Evolutionary conservation across 2,797 vertebrate species (phyloP), one percentile per base, ranked within the genome.

Genomic region (Passerculus sandwichensis): DNA sequence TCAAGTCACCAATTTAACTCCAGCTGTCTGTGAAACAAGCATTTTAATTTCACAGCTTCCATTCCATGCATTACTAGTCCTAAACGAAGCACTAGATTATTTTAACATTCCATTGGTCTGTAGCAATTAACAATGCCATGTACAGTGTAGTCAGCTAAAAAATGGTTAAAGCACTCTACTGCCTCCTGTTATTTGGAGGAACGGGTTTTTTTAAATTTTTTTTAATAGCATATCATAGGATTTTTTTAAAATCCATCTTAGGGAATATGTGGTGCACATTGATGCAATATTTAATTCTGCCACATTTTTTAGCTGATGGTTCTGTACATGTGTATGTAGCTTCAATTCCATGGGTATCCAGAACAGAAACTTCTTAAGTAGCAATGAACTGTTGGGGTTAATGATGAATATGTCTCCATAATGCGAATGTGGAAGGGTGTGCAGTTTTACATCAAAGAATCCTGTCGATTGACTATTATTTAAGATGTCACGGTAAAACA

Each of bases 81-180:
- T 97, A 97, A 97, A 94, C 2, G 7, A 97, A 98, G 96, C 95
- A 91, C 97, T 96, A 93, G 95, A 95, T 87, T 90, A 95, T 97
- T 96, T 97, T 98, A 98, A 98, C 98, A 97, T 97, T 96, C 93
- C 98, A 98, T 98, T 95, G 95, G 91, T 98, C 96, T 96, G 93
- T 95, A 98, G 97, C 97, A 88, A 98, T 98, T 98, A 98, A 98
- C 98, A 97, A 79, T 92, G 77, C 91, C 95, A 96, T 96, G 97
- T 93, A 96, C 96, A 73, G 59, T 90, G 91, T 94, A 96, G 76
- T 97, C 94, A 96, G 95, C 96, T 98, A 93, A 97, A 97, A 86
- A 53, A 57, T 84, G 47, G 44, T 85, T 70, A 85, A 82, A 57
- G 22, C 47, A 38, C 16, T 65, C 45, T 72, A 22, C 26, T 45